phyloP scores from a whole-genome alignment of 2,113 vertebrate species.

The Chaetops frenatus region DNA sequence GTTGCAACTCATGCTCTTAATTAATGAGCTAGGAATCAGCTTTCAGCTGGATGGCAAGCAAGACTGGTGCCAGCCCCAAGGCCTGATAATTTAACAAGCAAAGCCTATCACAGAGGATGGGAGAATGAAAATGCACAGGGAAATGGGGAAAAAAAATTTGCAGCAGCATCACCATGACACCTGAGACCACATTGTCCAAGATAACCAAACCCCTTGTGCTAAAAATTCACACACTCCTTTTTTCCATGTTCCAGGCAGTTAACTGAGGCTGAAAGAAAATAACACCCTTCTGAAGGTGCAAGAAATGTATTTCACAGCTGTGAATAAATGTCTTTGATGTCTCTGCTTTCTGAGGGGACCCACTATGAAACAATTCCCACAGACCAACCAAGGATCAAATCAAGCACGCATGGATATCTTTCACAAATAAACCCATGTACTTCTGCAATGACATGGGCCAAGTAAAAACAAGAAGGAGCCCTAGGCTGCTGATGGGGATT shows the following conservation, averaged over 20 bases:
- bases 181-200: neutral
- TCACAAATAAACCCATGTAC: neutral
- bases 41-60: neutral
- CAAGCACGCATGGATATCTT: neutral
- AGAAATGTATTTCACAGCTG: neutral
- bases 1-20: neutral
- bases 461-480: neutral
- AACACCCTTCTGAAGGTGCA: neutral
- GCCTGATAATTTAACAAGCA: neutral
- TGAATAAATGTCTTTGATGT: neutral
- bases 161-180: neutral
- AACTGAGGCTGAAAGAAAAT: neutral
- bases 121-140: neutral
- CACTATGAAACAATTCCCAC: neutral
- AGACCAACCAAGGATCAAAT: neutral
- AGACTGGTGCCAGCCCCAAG: neutral
- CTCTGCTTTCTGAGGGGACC: neutral
- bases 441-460: neutral
- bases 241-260: neutral
- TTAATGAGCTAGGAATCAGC: neutral
- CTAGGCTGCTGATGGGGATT: neutral
- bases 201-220: neutral
- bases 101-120: neutral
- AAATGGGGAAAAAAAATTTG: neutral
- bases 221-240: neutral